Evolutionary conservation across 2,888 invertebrate genomes (phyloP), one percentile per base, ranked within the genome.

Genomic region (Andrena praecox): DNA sequence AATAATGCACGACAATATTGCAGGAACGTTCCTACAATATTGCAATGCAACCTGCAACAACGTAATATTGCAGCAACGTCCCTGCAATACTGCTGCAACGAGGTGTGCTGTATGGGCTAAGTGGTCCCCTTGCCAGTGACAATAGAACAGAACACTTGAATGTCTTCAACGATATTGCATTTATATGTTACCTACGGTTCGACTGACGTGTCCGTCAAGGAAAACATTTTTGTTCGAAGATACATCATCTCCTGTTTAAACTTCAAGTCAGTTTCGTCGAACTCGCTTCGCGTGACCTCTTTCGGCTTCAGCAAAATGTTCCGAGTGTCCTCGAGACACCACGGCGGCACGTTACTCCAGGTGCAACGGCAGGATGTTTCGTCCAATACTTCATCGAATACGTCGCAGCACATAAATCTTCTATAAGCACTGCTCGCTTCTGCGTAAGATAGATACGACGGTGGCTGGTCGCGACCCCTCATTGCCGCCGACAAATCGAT

Each of bases 191-290:
- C 85, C 67, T 86, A 77, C 83, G 35, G 10, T 33, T 63, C 6
- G 0, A n/a, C 12, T 48, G 31, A 8, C 4, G 27, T 67, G n/a
- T 29, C 68, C 0, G 80, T 70, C 6, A 86, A 54, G 0, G 64
- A 16, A 72, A 90, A 87, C 56, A 87, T 75, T 77, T 87, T 87
- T 8, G 84, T 76, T 59, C 90, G 64, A 20, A 90, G 84, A 3
- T 75, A 48, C 59, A 72, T 71, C 48, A 90, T 74, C 0, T 90
- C 89, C 16, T 90, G 85, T n/a, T 84, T 86, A 16, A 90, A 90
- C 20, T 89, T 89, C n/a, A 87, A 62, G 72, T 90, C 90, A 0
- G 80, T 77, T 12, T 87, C 80, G 60, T 89, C 89, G 62, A 89
- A 89, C 52, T 84, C 80, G 64, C 87, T 82, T 20, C 60, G 66